phyloP scores from a whole-genome alignment of 2,797 vertebrate genomes.

The Centropyge bicolor region DNA sequence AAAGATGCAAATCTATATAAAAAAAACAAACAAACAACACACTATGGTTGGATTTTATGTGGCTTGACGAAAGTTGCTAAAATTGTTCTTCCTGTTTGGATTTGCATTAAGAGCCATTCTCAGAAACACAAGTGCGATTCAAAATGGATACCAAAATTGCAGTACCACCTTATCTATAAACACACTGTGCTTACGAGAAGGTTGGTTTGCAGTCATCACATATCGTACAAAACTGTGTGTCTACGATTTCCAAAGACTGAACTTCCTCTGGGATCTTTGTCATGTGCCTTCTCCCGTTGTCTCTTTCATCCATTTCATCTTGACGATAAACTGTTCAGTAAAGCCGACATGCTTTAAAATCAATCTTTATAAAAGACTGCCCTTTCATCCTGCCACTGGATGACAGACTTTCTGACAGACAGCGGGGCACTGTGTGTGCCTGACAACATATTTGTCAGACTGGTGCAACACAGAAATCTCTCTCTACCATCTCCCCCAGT shows the following conservation, averaged over 20 bases:
- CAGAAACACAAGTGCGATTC: slow-evolving; percentile 7
- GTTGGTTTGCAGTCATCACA: slow-evolving; percentile 6
- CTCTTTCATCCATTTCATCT: slow-evolving; percentile 29
- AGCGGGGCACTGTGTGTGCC: not conserved
- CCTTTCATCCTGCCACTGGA: slow-evolving; percentile 36
- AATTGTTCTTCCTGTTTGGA: slow-evolving; percentile 8
- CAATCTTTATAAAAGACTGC: slow-evolving; percentile 42
- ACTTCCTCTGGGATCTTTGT: slow-evolving; percentile 24
- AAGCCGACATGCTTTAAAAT: slow-evolving; percentile 45
- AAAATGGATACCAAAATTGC: slow-evolving; percentile 24
- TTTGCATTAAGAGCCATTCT: slow-evolving; percentile 13
- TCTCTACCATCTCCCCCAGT: slow-evolving; percentile 5
- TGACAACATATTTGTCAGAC: slow-evolving; percentile 49
- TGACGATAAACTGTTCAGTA: slow-evolving; percentile 40
- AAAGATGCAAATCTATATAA: not conserved
- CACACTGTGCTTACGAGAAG: not conserved
- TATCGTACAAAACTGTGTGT: not conserved
- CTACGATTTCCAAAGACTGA: slow-evolving; percentile 22
- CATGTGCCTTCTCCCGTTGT: slow-evolving; percentile 9
- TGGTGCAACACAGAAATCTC: slow-evolving; percentile 18
- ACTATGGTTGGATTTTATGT: not conserved
- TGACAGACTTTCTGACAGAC: slow-evolving; percentile 36
- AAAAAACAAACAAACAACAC: not conserved
- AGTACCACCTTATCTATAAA: slow-evolving; percentile 11
- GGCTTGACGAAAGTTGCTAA: not conserved